Conservation (phyloP, 2,888 invertebrate species). For the Hemistola chrysoprasaria region DNA sequence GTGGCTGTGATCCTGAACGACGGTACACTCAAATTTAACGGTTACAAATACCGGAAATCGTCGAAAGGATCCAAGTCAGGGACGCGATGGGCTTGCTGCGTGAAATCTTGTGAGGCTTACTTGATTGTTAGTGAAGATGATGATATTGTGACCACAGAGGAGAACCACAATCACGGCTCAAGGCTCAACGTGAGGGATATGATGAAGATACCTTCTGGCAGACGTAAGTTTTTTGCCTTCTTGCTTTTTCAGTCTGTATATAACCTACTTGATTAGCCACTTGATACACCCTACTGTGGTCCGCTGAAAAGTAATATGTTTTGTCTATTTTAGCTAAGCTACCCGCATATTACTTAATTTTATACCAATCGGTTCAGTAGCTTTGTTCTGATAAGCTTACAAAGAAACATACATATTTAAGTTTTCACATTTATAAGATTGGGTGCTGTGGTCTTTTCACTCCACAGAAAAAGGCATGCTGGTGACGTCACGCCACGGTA, state of each 20-base stretch:
- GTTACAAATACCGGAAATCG: slow-evolving; percentile 21
- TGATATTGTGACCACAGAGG: slow-evolving; percentile 25
- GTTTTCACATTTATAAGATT: too few relatives aligned
- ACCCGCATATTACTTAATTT: too few relatives aligned
- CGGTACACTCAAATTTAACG: slow-evolving; percentile 26
- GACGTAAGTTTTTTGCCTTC: slow-evolving; percentile 15
- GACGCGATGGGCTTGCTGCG: slow-evolving; percentile 23
- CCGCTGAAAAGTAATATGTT: too few relatives aligned
- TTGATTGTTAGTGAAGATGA: slow-evolving; percentile 25
- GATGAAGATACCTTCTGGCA: slow-evolving; percentile 23
- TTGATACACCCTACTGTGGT: too few relatives aligned
- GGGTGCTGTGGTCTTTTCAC: too few relatives aligned
- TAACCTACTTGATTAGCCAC: too few relatives aligned
- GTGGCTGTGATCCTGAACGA: slow-evolving; percentile 26
- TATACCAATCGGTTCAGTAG: too few relatives aligned
- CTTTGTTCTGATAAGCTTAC: too few relatives aligned
- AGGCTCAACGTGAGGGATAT: slow-evolving; percentile 16
- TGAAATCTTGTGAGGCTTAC: slow-evolving; percentile 25
- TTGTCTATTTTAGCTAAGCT: too few relatives aligned
- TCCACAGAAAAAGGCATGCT: slow-evolving; percentile 35
- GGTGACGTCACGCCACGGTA: slow-evolving; percentile 43
- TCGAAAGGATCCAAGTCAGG: slow-evolving; percentile 20
- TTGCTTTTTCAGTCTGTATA: too few relatives aligned
- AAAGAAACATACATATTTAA: too few relatives aligned
- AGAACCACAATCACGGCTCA: slow-evolving; percentile 25